Base-by-base conservation (phyloP, 2,797 vertebrate species). In the Dendrocincla tyrannina region DNA sequence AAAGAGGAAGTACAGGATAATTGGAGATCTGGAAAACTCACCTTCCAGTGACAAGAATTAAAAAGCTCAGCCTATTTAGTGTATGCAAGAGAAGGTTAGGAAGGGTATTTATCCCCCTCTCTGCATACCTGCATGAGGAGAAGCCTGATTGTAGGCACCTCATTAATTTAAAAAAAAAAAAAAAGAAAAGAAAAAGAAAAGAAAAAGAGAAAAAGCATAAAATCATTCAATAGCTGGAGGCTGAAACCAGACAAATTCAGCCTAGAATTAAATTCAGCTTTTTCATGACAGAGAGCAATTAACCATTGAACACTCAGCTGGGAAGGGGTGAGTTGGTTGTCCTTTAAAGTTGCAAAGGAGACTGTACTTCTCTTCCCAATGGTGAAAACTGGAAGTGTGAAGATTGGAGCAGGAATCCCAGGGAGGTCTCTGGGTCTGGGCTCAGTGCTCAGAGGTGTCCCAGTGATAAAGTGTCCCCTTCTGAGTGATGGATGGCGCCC, bases 11-110 rank as follows among this genome's bases (percentile, higher is more conserved):
- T 16, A 56, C 9, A 9, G 11, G 53, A 81, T 91, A 81, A 93
- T 83, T 86, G 66, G 73, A 89, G 56, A 55, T 74, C 79, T 93
- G 89, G 79, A 66, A 88, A 90, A 94, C 73, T 76, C 93, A 73
- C 94, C 94, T 97, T 73, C 85, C 50, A 90, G 89, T 93, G 89
- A 64, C 80, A 79, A 82, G 80, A 91, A 96, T 89, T 85, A 11
- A 91, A 83, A 62, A 63, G 11, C 60, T 80, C 64, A 11, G 58
- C 55, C 80, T 87, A 50, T 83, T 88, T 83, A 88, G 85, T 14
- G 8, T 83, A 13, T 84, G 91, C 62, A 70, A 33, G 76, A 83
- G 66, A 53, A 84, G 58, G 49, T 33, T 72, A 62, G 82, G 82
- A 86, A 42, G 75, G 69, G 58, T 66, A 78, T 89, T 78, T 24